Evolutionary conservation across 2,888 invertebrate species (phyloP), one percentile per base, ranked within the genome.

Genomic region (Argyra leucocephala): DNA sequence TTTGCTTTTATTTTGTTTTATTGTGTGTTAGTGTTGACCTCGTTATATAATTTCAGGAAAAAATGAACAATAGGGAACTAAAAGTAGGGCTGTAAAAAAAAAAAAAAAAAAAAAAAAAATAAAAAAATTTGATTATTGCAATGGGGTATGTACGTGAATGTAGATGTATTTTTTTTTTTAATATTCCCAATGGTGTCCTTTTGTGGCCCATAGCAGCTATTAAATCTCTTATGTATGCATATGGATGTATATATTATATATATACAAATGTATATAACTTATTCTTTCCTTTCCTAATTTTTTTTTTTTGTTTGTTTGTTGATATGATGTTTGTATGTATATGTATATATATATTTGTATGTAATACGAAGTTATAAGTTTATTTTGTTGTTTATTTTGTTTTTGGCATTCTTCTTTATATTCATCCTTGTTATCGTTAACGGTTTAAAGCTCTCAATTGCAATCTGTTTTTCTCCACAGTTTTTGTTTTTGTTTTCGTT

Each of bases 111-210:
- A 18, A 48, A 48, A 48, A 48, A 9, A 12, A 48, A 48, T 18
- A 48, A 5, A 48, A 31, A 48, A 48, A 48, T 18, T 15, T 48
- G 48, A 48, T 48, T 48, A 48, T 48, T 48, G 5, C 18, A 48
- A 48, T 48, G 15, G 12, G 48, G 5, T 18, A 37, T 48, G 12
- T 48, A n/a, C n/a, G n/a, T n/a, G n/a, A n/a, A n/a, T n/a, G n/a
- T n/a, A n/a, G n/a, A n/a, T 48, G 1, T 48, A 18, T 48, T 48
- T 48, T 48, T n/a, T 2, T 48, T 48, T 18, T 48, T 15, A 31
- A 31, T 48, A 48, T 48, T 48, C 48, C 48, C 48, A 48, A n/a
- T 48, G 48, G 48, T 48, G 48, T 48, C 48, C 48, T 48, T 48
- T 48, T 48, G 48, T 48, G 48, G 48, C 48, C 48, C 48, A 48